Conservation (phyloP, 2,113 vertebrate species). For the Mormyrus lacerda region DNA sequence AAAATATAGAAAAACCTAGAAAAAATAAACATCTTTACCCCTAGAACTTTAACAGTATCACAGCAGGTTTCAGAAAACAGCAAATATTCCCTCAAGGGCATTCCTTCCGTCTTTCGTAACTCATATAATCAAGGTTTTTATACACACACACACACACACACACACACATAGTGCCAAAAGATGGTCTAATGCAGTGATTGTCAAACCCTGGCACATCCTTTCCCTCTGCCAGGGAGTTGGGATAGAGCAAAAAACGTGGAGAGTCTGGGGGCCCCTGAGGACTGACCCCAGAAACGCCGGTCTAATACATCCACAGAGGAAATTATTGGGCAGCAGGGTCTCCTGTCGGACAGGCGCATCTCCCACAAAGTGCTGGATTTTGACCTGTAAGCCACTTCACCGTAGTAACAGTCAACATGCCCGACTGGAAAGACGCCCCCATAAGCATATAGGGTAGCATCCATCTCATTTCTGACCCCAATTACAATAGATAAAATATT, state of each 20-base stretch:
- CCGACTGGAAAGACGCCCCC: background rate
- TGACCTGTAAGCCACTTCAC: background rate
- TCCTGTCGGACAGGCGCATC: background rate
- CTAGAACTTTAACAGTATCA: background rate
- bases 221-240: too few relatives aligned
- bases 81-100: background rate
- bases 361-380: background rate
- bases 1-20: background rate
- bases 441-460: background rate
- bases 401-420: background rate
- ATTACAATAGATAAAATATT: background rate
- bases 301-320: background rate
- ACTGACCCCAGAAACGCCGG: background rate
- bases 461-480: background rate
- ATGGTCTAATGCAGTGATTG: background rate
- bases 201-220: too few relatives aligned
- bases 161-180: background rate
- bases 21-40: slow-evolving; percentile 8
- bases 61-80: background rate
- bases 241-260: too few relatives aligned
- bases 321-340: background rate
- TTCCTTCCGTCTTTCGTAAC: background rate
- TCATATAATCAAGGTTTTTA: background rate
- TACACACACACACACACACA: background rate
- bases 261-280: too few relatives aligned